A percentile compares a stretch with the other conserved stretches of the same genome.
phyloP scores from a whole-genome alignment of 2,888 invertebrate species.

The Octodonta nipae region DNA sequence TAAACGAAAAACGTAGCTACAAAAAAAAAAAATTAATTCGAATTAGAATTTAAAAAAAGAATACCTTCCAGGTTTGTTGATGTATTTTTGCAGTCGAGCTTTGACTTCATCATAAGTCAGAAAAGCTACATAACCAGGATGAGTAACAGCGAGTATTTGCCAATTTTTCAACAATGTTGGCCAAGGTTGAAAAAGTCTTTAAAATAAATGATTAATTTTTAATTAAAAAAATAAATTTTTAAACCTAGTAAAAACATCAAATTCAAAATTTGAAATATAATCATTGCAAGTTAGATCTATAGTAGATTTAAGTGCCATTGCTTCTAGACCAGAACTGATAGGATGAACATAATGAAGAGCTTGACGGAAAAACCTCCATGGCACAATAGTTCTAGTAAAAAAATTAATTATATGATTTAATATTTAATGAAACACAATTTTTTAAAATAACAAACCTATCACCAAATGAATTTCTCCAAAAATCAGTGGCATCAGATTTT shows the following conservation, averaged over 20 bases:
- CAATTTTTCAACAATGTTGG: slow-evolving; percentile 90
- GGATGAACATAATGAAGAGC: slow-evolving; percentile 89
- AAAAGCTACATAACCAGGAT: slow-evolving; percentile 98
- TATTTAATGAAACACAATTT: too few relatives aligned
- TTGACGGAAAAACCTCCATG: slow-evolving; percentile 92
- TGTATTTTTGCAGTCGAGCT: slow-evolving; percentile 89
- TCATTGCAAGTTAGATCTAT: slow-evolving; percentile 99
- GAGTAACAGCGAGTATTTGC: slow-evolving; percentile 97
- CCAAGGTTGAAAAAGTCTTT: slow-evolving; percentile 97
- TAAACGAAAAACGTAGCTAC: slow-evolving; percentile 80
- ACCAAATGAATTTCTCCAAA: slow-evolving; percentile 91
- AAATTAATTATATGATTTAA: too few relatives aligned
- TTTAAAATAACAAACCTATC: too few relatives aligned
- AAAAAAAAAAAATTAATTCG: too few relatives aligned
- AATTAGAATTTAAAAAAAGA: too few relatives aligned
- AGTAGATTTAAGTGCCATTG: slow-evolving; percentile 96
- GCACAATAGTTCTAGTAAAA: slow-evolving; percentile 74
- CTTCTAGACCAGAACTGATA: slow-evolving; percentile 89
- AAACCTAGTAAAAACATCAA: slow-evolving; percentile 97
- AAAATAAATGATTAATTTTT: too few relatives aligned
- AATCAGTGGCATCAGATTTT: slow-evolving; percentile 96
- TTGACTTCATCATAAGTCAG: slow-evolving; percentile 99
- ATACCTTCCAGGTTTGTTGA: slow-evolving; percentile 95
- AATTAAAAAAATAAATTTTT: too few relatives aligned
- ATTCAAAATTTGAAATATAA: slow-evolving; percentile 98